Percentiles rank a stretch among this genome's conserved stretches.
Evolutionary conservation across 2,113 vertebrate species (phyloP).

Genomic region (Colaptes auratus): DNA sequence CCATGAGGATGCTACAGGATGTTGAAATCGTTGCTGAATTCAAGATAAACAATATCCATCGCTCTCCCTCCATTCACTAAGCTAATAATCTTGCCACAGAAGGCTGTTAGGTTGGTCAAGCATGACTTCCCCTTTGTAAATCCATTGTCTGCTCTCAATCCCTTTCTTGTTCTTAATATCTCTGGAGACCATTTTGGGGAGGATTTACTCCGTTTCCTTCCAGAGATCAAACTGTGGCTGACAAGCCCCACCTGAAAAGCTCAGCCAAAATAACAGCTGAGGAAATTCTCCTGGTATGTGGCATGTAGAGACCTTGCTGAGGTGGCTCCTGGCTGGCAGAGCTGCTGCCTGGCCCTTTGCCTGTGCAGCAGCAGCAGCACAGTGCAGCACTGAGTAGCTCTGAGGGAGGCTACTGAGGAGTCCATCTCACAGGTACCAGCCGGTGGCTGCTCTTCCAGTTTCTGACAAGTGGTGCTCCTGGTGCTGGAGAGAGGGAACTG

Average conservation of each 20-base stretch:
- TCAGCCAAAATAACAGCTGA: not conserved
- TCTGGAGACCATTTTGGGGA: not conserved
- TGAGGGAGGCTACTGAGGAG: not conserved
- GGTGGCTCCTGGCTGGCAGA: not conserved
- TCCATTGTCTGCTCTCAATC: not conserved
- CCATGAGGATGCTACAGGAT: not conserved
- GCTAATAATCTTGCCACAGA: not conserved
- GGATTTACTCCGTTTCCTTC: not conserved
- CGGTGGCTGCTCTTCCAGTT: not conserved
- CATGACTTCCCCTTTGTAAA: not conserved
- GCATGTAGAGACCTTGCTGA: not conserved
- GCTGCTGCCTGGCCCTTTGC: not conserved
- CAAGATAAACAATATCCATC: not conserved
- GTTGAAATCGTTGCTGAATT: not conserved
- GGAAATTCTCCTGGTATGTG: not conserved
- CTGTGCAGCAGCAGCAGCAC: not conserved
- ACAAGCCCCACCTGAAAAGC: not conserved
- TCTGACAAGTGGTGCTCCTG: not conserved
- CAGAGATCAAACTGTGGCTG: not conserved
- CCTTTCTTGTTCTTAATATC: not conserved
- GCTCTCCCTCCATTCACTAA: not conserved
- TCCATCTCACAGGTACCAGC: not conserved
- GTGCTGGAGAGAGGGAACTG: not conserved
- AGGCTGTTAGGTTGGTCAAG: not conserved
- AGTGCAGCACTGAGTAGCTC: not conserved